Evolutionary conservation across 2,888 invertebrate species (phyloP), one percentile per base, ranked within the genome.

Genomic region (Acleris emargana): DNA sequence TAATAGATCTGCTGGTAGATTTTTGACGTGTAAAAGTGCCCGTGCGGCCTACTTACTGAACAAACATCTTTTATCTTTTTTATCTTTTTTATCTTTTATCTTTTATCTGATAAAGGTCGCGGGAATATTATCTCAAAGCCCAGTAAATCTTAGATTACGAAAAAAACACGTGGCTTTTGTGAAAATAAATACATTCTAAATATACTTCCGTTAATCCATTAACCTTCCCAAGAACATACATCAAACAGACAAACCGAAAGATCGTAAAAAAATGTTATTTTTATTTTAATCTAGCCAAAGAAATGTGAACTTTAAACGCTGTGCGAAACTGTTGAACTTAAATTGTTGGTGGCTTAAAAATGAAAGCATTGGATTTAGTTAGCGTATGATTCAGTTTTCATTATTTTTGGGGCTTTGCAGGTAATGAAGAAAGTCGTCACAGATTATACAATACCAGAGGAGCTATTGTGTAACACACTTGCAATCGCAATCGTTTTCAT

Each of bases 161-260:
- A 58, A n/a, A 3, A 20, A 60, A 64, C 64, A 64, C 54, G 59
- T 64, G 64, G 59, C 59, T 28, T 20, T 13, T 32, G 54, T 28
- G 42, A 64, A 64, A 64, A 64, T 64, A 64, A 64, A 64, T 64
- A 64, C 43, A 60, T 54, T 50, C 64, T 22, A 55, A 60, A 60
- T 55, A 50, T 42, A 64, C 49, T 50, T 49, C 64, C 28, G 58
- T 22, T 32, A 51, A 51, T 52, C 66, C 52, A 66, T 66, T 66
- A 66, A 61, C 60, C 55, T 61, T 61, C 55, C 45, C 20, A 55
- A 59, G 38, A 66, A 57, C 57, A 52, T 61, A 66, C 66, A 66
- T 66, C 66, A 66, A 66, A 66, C 64, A 57, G 38, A 38, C 43
- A 16, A 43, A 57, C 25, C 57, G 66, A 57, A 57, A 25, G 28